phyloP scores from a whole-genome alignment of 2,888 invertebrate genomes.

The Ommatoiulus sabulosus region DNA sequence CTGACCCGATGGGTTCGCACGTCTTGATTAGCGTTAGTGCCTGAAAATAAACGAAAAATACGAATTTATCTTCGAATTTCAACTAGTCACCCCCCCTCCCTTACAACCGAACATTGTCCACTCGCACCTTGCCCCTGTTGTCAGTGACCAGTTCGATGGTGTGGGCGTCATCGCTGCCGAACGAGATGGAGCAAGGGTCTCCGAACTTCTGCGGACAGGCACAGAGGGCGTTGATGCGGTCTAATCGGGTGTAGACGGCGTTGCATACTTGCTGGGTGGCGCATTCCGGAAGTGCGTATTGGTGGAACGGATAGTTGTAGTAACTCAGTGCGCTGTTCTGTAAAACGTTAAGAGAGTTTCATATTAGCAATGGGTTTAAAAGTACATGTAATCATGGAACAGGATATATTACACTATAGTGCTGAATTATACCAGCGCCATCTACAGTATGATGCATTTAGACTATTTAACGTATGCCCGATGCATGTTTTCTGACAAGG shows the following conservation, averaged over 20 bases:
- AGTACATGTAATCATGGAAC: too few relatives aligned
- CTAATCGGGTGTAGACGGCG: slow-evolving; percentile 90
- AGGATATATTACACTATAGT: too few relatives aligned
- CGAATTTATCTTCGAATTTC: not conserved
- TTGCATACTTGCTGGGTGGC: slow-evolving; percentile 96
- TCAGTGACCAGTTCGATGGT: slow-evolving; percentile 90
- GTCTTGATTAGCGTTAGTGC: slow-evolving; percentile 92
- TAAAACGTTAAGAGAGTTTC: not conserved
- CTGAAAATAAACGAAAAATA: slow-evolving; percentile 64
- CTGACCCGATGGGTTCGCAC: slow-evolving; percentile 91
- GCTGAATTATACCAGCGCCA: too few relatives aligned
- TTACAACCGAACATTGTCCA: not conserved
- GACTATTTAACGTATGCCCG: too few relatives aligned
- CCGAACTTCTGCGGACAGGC: slow-evolving; percentile 89
- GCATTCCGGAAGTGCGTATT: slow-evolving; percentile 91
- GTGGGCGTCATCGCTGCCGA: slow-evolving; percentile 90
- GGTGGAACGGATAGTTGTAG: slow-evolving; percentile 94
- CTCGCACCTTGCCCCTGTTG: slow-evolving; percentile 81
- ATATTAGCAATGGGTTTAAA: too few relatives aligned
- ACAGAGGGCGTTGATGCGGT: slow-evolving; percentile 92
- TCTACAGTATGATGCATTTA: too few relatives aligned
- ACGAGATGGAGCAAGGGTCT: slow-evolving; percentile 90
- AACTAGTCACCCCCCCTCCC: not conserved
- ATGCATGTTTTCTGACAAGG: too few relatives aligned
- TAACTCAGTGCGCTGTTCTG: slow-evolving; percentile 69